phyloP scores from a whole-genome alignment of 2,888 invertebrate genomes.

The Cancer borealis region DNA sequence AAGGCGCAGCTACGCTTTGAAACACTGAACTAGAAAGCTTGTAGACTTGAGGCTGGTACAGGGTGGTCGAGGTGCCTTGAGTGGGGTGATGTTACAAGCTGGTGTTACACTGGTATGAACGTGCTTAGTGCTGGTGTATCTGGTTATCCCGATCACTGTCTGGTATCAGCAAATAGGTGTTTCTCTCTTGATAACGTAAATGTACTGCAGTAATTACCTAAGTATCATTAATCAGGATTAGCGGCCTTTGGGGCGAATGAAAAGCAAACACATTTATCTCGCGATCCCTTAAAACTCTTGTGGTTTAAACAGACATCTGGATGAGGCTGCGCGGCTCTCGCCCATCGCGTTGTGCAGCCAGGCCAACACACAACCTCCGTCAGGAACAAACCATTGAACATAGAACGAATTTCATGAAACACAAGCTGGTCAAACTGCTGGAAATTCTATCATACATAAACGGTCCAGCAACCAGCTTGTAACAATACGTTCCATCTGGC shows the following conservation, averaged over 20 bases:
- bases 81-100: neutral
- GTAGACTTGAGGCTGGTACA: neutral
- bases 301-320: neutral
- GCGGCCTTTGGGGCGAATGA: neutral
- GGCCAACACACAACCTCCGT: too few relatives aligned
- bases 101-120: neutral
- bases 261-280: slow-evolving; percentile 30
- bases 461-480: too few relatives aligned
- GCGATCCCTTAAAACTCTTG: neutral
- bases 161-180: neutral
- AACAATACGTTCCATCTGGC: too few relatives aligned
- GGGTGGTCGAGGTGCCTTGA: neutral
- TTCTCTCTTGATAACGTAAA: neutral
- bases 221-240: neutral
- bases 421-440: too few relatives aligned
- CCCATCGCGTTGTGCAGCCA: neutral
- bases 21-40: too few relatives aligned
- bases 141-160: neutral
- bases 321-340: neutral
- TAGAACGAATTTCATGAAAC: too few relatives aligned
- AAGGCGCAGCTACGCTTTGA: too few relatives aligned
- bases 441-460: too few relatives aligned
- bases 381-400: too few relatives aligned
- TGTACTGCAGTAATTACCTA: neutral
- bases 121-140: neutral